phyloP scores from a whole-genome alignment of 2,888 invertebrate species.

The Limnephilus rhombicus region DNA sequence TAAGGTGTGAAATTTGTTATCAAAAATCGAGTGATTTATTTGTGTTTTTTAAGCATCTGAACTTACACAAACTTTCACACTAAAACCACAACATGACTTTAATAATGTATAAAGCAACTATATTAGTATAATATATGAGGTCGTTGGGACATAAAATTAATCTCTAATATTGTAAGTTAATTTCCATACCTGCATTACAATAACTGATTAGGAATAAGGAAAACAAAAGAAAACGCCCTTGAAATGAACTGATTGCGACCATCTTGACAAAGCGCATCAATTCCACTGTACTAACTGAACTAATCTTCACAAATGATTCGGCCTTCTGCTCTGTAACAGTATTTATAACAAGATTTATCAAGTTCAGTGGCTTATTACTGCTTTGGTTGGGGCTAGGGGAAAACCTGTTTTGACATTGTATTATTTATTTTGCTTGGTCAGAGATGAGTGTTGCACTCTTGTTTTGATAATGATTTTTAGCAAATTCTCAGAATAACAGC shows the following conservation, averaged over 20 bases:
- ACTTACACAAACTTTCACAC: background rate
- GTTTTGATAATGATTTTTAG: background rate
- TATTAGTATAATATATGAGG: no score
- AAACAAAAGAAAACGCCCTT: background rate
- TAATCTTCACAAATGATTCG: background rate
- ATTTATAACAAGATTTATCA: conserved; percentile 10
- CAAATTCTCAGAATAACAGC: background rate
- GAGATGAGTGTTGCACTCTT: background rate
- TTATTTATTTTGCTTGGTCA: background rate
- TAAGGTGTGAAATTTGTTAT: no score
- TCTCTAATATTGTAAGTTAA: background rate
- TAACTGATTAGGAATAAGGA: conserved; percentile 12
- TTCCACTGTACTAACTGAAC: background rate
- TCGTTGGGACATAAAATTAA: background rate
- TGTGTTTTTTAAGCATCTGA: no score
- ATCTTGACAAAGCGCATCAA: background rate
- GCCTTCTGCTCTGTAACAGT: background rate
- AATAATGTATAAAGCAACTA: no score
- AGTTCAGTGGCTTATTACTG: background rate
- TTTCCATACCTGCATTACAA: conserved; percentile 17
- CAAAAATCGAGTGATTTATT: no score
- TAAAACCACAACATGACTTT: background rate
- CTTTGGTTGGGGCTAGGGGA: conserved; percentile 7
- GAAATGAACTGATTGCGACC: background rate
- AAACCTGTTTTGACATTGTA: conserved; percentile 14